Evolutionary conservation across 2,888 invertebrate species (phyloP), one percentile per base, ranked within the genome.

Genomic region (Erannis defoliaria): DNA sequence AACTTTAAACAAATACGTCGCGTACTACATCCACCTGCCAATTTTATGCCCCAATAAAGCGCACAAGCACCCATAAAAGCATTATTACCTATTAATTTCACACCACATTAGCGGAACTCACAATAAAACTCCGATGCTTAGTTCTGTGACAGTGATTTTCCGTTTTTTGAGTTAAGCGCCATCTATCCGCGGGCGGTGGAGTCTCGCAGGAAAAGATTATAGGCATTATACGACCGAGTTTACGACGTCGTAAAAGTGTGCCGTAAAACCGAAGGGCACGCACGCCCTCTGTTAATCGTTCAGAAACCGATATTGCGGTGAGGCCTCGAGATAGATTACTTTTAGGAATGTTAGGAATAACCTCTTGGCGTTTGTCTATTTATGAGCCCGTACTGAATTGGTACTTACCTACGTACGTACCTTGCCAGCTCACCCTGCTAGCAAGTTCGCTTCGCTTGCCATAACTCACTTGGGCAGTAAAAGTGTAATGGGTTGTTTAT

Each of bases 71-170:
- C 91, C 88, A 90, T 93, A 92, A 93, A 92, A 84, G 86, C 85
- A 90, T 92, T 92, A 93, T 90, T 88, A 88, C 90, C 93, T 92
- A 93, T 93, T 92, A 92, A 93, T 93, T 92, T 93, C 90, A 92
- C 93, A 93, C 90, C 89, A 87, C 90, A 93, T 93, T 93, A 92
- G 93, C 92, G 88, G 90, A 90, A 90, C 93, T 90, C 80, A 90
- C 89, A 90, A 92, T 92, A 92, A 93, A 93, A 93, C 87, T 91
- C 90, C 81, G 89, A 89, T 88, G 85, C 88, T 89, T 84, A 77
- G 82, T 82, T 80, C 81, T 74, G 85, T 84, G 88, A 86, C 89
- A 88, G 87, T 87, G 89, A 91, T 90, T 87, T 62, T 86, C 80
- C 73, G 85, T 84, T 85, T 33, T 86, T 85, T 85, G 85, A 80